A percentile compares a stretch with the other conserved stretches of the same genome.
phyloP scores from a whole-genome alignment of 1,140 invertebrate species.

The Oscheius sp. region DNA sequence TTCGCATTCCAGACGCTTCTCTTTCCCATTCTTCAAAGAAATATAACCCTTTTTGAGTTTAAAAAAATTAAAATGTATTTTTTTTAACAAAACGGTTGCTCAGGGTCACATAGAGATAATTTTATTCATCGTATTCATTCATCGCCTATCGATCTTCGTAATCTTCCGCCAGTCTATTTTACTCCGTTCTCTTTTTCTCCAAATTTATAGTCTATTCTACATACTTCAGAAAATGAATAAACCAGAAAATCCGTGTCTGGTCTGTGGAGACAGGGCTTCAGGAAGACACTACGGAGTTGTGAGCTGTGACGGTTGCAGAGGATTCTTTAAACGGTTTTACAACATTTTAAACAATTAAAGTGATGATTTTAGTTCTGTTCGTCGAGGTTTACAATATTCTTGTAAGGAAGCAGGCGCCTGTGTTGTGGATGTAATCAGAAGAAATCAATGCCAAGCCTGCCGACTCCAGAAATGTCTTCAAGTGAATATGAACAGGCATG shows the following conservation, averaged over 20 bases:
- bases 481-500: constrained; percentile 31
- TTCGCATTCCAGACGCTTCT: not conserved
- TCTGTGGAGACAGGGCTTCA: constrained; percentile 13
- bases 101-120: not conserved
- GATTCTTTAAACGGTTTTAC: constrained; percentile 34
- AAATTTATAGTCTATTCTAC: not conserved
- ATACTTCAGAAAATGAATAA: not conserved
- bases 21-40: not conserved
- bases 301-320: constrained; percentile 31
- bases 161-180: not conserved
- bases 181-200: not conserved
- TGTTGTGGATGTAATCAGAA: constrained; percentile 16
- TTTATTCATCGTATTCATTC: too few relatives aligned
- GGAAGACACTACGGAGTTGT: constrained; percentile 33
- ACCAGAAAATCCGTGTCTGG: not conserved
- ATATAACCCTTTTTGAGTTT: not conserved
- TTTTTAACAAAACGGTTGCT: not conserved
- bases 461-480: constrained; percentile 29
- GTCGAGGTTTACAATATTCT: constrained; percentile 17
- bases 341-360: too few relatives aligned
- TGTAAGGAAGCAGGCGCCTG: constrained; percentile 17
- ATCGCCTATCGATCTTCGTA: too few relatives aligned
- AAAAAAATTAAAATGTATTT: not conserved
- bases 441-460: constrained; percentile 33
- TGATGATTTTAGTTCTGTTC: constrained; percentile 13